Evolutionary conservation across 2,888 invertebrate species (phyloP), one percentile per base, ranked within the genome.

Genomic region (Himalopsyche japonica): DNA sequence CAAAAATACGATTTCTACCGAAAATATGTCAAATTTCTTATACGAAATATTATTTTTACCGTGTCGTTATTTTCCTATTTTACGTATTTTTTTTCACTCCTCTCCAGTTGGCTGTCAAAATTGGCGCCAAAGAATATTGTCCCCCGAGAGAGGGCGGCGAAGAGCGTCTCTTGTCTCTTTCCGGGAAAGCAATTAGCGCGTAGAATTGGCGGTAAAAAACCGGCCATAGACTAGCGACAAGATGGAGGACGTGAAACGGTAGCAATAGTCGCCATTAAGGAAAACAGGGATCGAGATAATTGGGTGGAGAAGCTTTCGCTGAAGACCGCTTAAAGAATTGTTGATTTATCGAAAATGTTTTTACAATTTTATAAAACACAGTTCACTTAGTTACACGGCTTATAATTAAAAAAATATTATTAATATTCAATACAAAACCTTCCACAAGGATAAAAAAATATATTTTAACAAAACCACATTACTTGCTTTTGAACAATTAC

Each of bases 171-270:
- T 80, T 79, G 79, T 79, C 49, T 32, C 32, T 76, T 79, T 83
- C 83, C 83, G 83, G 83, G 32, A 64, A 20, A 32, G 70, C 81
- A 84, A 84, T 84, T 84, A 84, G 81, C 78, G 81, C 78, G 84
- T 43, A 70, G 78, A 84, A 78, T 70, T 70, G 70, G 64, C 64
- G 20, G 82, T 34, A 78, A 84, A 81, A 81, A 83, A 82, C 43
- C 80, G 80, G 83, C 70, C 70, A 70, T 76, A 76, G 80, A 80
- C 18, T 24, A 78, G 27, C n/a, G 78, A 76, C 82, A 78, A 78
- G 78, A 78, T 82, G 82, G 82, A 49, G 57, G 37, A 78, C 27
- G 18, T 27, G 43, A 79, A 43, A 79, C 48, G 30, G 48, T 20
- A 30, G 48, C 48, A 48, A 24, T 80, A 24, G 47, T 27, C n/a